A percentile compares a stretch with the other conserved stretches of the same genome.
Evolutionary conservation across 2,113 vertebrate genomes (phyloP).

Genomic region (Coreoperca whiteheadi): DNA sequence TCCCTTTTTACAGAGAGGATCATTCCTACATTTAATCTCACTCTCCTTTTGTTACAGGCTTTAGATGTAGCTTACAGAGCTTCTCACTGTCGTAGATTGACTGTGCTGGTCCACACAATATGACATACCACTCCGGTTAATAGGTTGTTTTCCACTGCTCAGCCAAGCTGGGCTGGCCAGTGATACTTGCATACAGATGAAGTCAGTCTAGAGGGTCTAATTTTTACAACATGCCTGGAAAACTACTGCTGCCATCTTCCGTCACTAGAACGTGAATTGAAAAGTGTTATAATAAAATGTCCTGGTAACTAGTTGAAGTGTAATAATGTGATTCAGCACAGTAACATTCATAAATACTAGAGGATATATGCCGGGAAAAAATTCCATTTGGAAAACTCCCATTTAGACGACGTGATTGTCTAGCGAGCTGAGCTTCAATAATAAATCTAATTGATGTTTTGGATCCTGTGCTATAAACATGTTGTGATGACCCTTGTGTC

Average conservation of each 20-base stretch:
- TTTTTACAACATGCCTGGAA: not conserved
- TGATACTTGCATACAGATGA: constrained; percentile 35
- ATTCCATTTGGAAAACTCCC: too few relatives aligned
- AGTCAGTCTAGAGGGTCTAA: not conserved
- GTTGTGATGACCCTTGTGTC: constrained; percentile 6
- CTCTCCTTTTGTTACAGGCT: constrained; percentile 78
- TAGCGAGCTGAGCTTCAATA: not conserved
- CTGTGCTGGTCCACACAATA: constrained; percentile 63
- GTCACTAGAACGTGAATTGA: not conserved
- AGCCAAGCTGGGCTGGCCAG: constrained; percentile 2
- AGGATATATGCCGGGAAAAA: not conserved
- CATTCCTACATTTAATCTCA: constrained; percentile 75
- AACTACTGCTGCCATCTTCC: not conserved
- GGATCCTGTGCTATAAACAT: constrained; percentile 8
- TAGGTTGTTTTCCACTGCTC: constrained; percentile 57
- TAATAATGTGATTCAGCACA: not conserved
- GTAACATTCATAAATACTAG: not conserved
- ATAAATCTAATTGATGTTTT: constrained; percentile 6
- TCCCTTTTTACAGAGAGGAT: constrained; percentile 69
- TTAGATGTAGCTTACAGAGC: constrained; percentile 72
- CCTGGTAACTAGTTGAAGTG: not conserved
- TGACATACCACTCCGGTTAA: constrained; percentile 69
- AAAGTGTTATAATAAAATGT: constrained; percentile 9
- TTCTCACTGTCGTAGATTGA: constrained; percentile 64
- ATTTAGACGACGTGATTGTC: not conserved